Conservation (phyloP, 2,797 vertebrate genomes). For the Myotis pilosus region DNA sequence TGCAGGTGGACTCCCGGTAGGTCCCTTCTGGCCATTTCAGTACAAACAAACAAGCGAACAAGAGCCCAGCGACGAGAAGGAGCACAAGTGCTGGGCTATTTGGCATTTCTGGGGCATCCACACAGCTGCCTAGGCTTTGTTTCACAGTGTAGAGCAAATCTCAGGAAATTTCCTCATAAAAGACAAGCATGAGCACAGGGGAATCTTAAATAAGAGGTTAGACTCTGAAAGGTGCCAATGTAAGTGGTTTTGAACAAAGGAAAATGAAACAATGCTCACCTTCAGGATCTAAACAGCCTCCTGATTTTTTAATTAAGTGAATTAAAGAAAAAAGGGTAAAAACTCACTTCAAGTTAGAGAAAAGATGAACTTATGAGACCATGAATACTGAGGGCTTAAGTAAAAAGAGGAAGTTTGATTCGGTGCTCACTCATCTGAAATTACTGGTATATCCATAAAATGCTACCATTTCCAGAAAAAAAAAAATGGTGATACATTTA, state of each 20-base stretch:
- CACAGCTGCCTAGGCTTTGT: constrained; percentile 73
- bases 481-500: constrained; percentile 9
- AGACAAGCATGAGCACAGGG: constrained; percentile 73
- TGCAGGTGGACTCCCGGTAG: constrained; percentile 51
- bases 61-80: constrained; percentile 26
- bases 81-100: constrained; percentile 53
- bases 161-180: constrained; percentile 67
- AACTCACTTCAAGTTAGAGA: constrained; percentile 55
- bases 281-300: constrained; percentile 65
- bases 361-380: constrained; percentile 25
- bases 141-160: constrained; percentile 68
- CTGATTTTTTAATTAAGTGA: constrained; percentile 63
- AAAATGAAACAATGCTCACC: constrained; percentile 74
- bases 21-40: constrained; percentile 49
- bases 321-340: not conserved
- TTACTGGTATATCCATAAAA: not conserved
- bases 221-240: constrained; percentile 77
- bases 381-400: not conserved
- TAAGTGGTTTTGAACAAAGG: constrained; percentile 76
- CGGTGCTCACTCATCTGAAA: constrained; percentile 18
- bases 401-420: constrained; percentile 18
- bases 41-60: constrained; percentile 65
- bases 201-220: constrained; percentile 68
- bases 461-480: constrained; percentile 45
- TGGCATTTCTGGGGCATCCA: constrained; percentile 64